Evolutionary conservation across 2,113 vertebrate genomes (phyloP).

Genomic region (Mus pahari): DNA sequence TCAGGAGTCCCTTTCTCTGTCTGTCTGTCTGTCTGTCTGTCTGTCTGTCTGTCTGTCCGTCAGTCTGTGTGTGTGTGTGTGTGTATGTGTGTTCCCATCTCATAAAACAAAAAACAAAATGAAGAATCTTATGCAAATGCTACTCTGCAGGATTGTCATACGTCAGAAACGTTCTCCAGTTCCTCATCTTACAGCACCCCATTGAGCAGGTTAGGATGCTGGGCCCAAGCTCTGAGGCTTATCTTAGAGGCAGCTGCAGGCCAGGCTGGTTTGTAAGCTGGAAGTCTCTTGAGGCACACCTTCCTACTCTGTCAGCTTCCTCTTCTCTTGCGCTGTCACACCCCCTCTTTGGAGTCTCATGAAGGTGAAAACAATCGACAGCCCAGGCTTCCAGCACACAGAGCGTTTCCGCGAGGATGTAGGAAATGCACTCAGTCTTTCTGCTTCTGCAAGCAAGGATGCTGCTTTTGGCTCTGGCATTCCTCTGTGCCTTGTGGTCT

Average conservation of each 20-base stretch:
- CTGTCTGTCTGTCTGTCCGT: no score
- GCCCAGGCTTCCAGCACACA: not conserved
- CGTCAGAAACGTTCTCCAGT: not conserved
- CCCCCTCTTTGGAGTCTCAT: not conserved
- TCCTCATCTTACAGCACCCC: not conserved
- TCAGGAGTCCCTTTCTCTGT: no score
- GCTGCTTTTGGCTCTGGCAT: not conserved
- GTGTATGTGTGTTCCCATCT: no score
- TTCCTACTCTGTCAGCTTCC: not conserved
- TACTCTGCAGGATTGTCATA: not conserved
- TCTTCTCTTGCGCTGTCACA: not conserved
- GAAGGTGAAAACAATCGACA: not conserved
- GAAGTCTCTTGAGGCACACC: not conserved
- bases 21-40: no score
- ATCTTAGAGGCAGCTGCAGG: not conserved
- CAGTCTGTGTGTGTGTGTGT: no score
- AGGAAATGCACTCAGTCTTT: not conserved
- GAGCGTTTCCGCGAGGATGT: not conserved
- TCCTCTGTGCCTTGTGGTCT: not conserved
- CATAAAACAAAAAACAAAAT: not conserved
- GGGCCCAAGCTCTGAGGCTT: not conserved
- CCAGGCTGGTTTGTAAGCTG: not conserved
- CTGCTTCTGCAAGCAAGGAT: not conserved
- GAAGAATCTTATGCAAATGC: slow-evolving; percentile 1
- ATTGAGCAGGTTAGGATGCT: not conserved